Evolutionary conservation across 2,113 vertebrate genomes (phyloP), one percentile per base, ranked within the genome.

Genomic region (Climacteris rufus): DNA sequence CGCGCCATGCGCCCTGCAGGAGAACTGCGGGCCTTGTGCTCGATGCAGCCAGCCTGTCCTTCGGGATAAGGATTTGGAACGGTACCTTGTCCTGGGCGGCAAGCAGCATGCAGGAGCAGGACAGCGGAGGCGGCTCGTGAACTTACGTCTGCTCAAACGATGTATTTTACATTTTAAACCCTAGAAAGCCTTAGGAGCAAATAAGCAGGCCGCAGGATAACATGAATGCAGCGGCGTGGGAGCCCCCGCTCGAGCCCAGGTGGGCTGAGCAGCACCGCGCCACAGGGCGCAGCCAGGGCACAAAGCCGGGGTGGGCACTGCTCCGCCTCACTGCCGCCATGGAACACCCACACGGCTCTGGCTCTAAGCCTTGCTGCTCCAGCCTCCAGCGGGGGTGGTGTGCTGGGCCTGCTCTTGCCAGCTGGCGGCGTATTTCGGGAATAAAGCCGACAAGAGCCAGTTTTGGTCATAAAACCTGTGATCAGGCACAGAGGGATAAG

Each of bases 271-370:
- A 63, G 83, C 57, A 5, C 40, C 7, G 23, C 0, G 1, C 79
- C n/a, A 15, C 1, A 1, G 39, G 65, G 35, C 13, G 54, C 30
- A 6, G 42, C 23, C 15, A 0, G 44, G 47, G 68, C 60, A 27
- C 27, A 3, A 18, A 17, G 59, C 11, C 54, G 12, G 19, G 40
- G n/a, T n/a, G n/a, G 31, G 8, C 22, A 27, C n/a, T 7, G 0
- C 59, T 44, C 39, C 3, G 3, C 49, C 68, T 25, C 25, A 2
- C 21, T 19, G 53, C n/a, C 60, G 2, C 74, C 22, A 0, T 0
- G 10, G 21, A 52, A 69, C 24, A 8, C 0, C 0, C 19, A 13
- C 44, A 7, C 0, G 10, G 30, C 6, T 44, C 49, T 31, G 80
- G 4, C 50, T 78, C 56, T 42, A n/a, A 66, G 45, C 15, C 42